These are phyloP conservation scores for Gadopsis bispinosus DNA, from an alignment of 2,797 vertebrate genomes.

Conservation along the genomic window DNA sequence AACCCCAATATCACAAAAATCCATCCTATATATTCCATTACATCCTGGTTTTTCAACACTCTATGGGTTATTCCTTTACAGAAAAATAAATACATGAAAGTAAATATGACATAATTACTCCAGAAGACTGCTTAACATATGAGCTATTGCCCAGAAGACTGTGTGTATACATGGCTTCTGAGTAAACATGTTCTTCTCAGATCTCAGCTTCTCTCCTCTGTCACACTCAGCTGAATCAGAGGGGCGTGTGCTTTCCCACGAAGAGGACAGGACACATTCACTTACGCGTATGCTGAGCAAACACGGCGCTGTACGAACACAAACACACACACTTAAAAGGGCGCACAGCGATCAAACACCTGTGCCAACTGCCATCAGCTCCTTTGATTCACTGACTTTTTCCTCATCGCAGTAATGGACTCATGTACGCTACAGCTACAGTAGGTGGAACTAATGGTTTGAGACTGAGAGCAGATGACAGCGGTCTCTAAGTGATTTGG, in stretches of 20 bases:
- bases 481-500: neutral
- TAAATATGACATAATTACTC: neutral
- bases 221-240: conserved; percentile 26
- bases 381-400: conserved; percentile 40
- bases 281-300: conserved; percentile 16
- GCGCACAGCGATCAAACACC: no score
- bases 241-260: conserved; percentile 18
- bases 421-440: conserved; percentile 13
- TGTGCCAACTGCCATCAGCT: conserved; percentile 33
- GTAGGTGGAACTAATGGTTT: conserved; percentile 30
- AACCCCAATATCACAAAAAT: neutral
- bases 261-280: neutral
- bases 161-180: neutral
- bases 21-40: neutral
- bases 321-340: neutral
- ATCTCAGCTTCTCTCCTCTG: neutral
- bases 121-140: neutral
- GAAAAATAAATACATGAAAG: neutral
- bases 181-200: neutral
- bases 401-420: conserved; percentile 61
- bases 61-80: neutral
- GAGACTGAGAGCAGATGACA: conserved; percentile 23
- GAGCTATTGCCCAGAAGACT: neutral
- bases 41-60: neutral
- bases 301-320: neutral